A percentile compares a stretch with the other conserved stretches of the same genome.
Evolutionary conservation across 1,140 invertebrate species (phyloP).

Genomic region (Dendrolimus punctatus): DNA sequence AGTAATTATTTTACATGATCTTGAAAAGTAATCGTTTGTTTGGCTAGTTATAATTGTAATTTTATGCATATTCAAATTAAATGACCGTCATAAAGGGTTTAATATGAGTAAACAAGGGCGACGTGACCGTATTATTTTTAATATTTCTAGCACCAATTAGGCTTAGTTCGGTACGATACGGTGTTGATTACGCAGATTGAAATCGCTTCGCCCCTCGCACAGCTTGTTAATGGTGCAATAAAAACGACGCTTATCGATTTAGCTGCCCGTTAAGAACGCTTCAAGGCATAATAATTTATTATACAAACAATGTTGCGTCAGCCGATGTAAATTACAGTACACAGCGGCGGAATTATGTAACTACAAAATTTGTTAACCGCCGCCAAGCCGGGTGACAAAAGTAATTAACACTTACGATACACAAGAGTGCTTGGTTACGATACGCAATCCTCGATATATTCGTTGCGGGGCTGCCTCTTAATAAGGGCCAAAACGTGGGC

Average conservation of each 20-base stretch:
- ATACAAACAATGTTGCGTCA: conserved; percentile 46
- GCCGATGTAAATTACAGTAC: conserved; percentile 46
- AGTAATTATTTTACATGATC: too few relatives aligned
- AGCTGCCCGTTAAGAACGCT: conserved; percentile 53
- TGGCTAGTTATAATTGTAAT: too few relatives aligned
- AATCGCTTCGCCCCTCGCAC: conserved; percentile 50
- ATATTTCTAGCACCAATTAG: conserved; percentile 35
- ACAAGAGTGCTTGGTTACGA: conserved; percentile 45
- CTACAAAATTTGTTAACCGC: conserved; percentile 51
- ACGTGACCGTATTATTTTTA: too few relatives aligned
- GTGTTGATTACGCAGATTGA: conserved; percentile 65
- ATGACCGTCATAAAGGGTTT: too few relatives aligned
- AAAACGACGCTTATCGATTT: conserved; percentile 64
- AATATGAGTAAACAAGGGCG: too few relatives aligned
- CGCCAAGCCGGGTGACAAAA: conserved; percentile 54
- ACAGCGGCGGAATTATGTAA: conserved; percentile 43
- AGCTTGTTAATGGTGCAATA: conserved; percentile 65
- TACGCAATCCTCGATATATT: conserved; percentile 32
- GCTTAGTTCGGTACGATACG: conserved; percentile 34
- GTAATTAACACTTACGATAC: conserved; percentile 65
- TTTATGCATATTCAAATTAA: too few relatives aligned
- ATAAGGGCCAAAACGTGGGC: conserved; percentile 34
- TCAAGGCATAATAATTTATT: conserved; percentile 56
- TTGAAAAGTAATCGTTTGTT: too few relatives aligned
- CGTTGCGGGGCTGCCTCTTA: conserved; percentile 22